phyloP scores from a whole-genome alignment of 2,797 vertebrate species.

The Chiroxiphia lanceolata region DNA sequence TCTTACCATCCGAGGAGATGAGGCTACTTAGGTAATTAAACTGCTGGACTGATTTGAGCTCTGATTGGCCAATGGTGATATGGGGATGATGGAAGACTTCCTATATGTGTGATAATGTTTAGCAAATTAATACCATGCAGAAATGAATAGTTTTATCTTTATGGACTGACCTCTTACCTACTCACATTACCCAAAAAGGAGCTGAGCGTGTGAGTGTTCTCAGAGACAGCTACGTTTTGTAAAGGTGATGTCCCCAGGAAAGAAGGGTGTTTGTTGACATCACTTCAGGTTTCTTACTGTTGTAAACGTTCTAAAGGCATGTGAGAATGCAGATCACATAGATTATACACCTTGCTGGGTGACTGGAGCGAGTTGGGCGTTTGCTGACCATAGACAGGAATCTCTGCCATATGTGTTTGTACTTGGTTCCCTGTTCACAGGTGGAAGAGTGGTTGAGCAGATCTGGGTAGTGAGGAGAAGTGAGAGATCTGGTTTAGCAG shows the following conservation, averaged over 20 bases:
- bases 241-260: background rate
- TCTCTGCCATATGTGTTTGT: background rate
- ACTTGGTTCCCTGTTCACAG: background rate
- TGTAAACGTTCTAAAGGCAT: background rate
- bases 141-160: background rate
- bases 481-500: background rate
- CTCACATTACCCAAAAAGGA: background rate
- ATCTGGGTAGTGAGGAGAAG: background rate
- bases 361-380: background rate
- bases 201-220: rapidly evolving
- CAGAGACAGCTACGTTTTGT: background rate
- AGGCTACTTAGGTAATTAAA: no score
- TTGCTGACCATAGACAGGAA: background rate
- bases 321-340: background rate
- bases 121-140: background rate
- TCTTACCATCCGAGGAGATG: no score
- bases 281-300: background rate
- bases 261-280: background rate
- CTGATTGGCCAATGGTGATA: no score
- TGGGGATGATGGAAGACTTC: no score
- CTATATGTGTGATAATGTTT: rapidly evolving
- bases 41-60: no score
- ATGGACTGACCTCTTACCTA: background rate
- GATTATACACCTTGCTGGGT: background rate
- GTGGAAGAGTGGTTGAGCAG: background rate